Percentiles rank a stretch among this genome's conserved stretches.
phyloP scores from a whole-genome alignment of 2,797 vertebrate genomes.

The Xerus rutilus region DNA sequence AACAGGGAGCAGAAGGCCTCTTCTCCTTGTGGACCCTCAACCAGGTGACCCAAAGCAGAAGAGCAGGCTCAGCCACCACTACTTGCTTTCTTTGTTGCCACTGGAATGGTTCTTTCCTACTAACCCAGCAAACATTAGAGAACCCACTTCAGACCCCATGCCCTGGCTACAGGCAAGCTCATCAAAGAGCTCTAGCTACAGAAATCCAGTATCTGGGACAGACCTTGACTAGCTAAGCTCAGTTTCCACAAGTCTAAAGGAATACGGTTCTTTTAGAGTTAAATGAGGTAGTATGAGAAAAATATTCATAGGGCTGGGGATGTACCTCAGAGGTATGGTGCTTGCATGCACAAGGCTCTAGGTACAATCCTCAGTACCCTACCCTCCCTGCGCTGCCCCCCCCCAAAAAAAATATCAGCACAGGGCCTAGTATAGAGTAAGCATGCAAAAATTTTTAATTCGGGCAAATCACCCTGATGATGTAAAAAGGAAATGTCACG shows the following conservation, averaged over 20 bases:
- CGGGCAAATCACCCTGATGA: neutral
- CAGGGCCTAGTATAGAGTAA: neutral
- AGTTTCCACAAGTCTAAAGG: neutral
- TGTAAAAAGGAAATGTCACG: constrained; percentile 16
- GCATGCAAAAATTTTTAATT: neutral
- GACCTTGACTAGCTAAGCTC: neutral
- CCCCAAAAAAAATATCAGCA: neutral
- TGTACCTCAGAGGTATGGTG: too few species aligned
- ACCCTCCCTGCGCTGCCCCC: too few species aligned
- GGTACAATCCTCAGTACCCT: too few species aligned
- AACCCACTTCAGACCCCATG: rapidly evolving
- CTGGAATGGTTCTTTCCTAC: neutral
- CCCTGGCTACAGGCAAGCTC: neutral
- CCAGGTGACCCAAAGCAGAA: neutral
- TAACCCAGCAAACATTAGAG: neutral
- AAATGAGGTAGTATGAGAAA: neutral
- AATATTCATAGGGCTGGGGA: neutral
- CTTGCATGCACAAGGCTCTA: too few species aligned
- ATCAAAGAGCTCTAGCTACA: rapidly evolving
- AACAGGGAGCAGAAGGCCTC: neutral
- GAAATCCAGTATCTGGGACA: neutral
- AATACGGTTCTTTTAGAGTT: neutral
- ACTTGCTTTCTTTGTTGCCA: neutral
- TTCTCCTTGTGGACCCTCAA: neutral
- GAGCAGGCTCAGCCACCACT: neutral